Evolutionary conservation across 2,797 vertebrate species (phyloP).

Genomic region (Tenualosa thibaudeaui): DNA sequence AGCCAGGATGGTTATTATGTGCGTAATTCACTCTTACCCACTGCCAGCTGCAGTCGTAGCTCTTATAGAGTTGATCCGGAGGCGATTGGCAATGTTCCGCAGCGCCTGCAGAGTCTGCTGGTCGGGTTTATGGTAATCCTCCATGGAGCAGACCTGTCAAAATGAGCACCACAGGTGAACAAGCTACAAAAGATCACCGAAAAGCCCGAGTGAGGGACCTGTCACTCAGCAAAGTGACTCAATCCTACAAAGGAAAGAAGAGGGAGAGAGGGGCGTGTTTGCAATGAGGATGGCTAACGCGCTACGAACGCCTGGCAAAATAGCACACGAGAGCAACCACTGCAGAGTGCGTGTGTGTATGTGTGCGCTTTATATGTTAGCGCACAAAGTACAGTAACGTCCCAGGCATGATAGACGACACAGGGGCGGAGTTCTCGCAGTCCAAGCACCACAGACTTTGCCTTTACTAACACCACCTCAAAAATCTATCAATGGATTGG

Average conservation of each 20-base stretch:
- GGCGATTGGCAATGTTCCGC: slow-evolving; percentile 83
- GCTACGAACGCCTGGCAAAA: slow-evolving; percentile 41
- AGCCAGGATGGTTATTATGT: background rate
- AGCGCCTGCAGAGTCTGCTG: slow-evolving; percentile 89
- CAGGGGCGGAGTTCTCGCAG: slow-evolving; percentile 9
- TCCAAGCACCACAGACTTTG: slow-evolving; percentile 15
- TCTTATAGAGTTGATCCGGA: slow-evolving; percentile 86
- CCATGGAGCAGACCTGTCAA: slow-evolving; percentile 71
- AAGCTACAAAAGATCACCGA: background rate
- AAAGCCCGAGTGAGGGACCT: background rate
- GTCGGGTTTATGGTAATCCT: slow-evolving; percentile 90
- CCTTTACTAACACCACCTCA: slow-evolving; percentile 11
- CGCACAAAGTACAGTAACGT: slow-evolving; percentile 34
- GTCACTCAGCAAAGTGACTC: slow-evolving; percentile 2
- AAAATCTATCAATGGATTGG: background rate
- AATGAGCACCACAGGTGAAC: slow-evolving; percentile 16
- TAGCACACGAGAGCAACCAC: slow-evolving; percentile 8
- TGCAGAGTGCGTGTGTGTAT: slow-evolving; percentile 33
- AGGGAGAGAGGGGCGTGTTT: slow-evolving; percentile 49
- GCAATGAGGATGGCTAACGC: slow-evolving; percentile 59
- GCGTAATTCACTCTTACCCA: slow-evolving; percentile 73
- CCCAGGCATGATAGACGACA: slow-evolving; percentile 23
- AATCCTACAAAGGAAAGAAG: slow-evolving; percentile 22
- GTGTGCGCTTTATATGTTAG: slow-evolving; percentile 11
- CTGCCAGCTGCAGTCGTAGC: slow-evolving; percentile 89